Evolutionary conservation across 2,113 vertebrate genomes (phyloP).

Genomic region (Saguinus midas): DNA sequence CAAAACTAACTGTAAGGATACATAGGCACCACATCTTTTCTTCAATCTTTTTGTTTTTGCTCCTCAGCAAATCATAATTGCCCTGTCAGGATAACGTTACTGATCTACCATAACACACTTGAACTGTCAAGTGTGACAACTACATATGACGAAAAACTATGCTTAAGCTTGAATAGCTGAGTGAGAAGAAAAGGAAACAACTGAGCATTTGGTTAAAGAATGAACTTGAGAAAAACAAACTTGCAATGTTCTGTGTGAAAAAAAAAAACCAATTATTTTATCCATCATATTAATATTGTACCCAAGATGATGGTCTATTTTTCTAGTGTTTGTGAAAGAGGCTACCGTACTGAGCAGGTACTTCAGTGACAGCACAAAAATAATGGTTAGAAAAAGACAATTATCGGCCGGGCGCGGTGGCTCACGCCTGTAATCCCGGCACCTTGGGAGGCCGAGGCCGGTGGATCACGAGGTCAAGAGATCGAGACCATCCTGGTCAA

Average conservation of each 20-base stretch:
- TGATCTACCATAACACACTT: slow-evolving; percentile 14
- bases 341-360: neutral
- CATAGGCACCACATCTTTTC: neutral
- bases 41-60: neutral
- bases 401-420: neutral
- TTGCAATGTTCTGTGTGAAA: neutral
- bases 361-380: neutral
- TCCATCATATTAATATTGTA: neutral
- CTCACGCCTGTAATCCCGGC: too few relatives aligned
- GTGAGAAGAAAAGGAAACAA: neutral
- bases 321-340: neutral
- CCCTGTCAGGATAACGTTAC: neutral
- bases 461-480: too few relatives aligned
- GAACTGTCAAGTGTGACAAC: neutral
- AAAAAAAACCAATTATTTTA: neutral
- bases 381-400: neutral
- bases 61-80: slow-evolving; percentile 23
- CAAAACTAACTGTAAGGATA: neutral
- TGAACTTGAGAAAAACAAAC: neutral
- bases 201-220: neutral
- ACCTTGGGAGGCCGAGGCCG: too few relatives aligned
- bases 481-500: too few relatives aligned
- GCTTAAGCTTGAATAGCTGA: slow-evolving; percentile 11
- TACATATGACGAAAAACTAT: neutral
- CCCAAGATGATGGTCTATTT: neutral